Evolutionary conservation across 2,888 invertebrate species (phyloP).

Genomic region (Acanthosepion pharaonis): DNA sequence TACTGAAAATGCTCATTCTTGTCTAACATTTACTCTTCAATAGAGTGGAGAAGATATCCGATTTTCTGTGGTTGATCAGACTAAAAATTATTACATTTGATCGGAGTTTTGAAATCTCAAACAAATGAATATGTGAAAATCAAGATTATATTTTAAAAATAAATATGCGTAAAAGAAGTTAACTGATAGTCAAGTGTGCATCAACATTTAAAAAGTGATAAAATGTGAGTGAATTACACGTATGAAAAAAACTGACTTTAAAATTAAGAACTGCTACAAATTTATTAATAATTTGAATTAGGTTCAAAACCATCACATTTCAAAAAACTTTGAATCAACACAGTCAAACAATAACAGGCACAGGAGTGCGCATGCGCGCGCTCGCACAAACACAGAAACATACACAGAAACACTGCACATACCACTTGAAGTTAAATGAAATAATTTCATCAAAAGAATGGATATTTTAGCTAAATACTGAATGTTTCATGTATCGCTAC

Average conservation of each 20-base stretch:
- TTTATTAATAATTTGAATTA: neutral
- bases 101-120: neutral
- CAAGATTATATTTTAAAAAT: neutral
- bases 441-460: neutral
- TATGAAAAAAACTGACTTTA: neutral
- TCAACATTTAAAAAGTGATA: neutral
- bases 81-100: neutral
- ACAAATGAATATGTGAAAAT: neutral
- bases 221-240: neutral
- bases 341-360: too few relatives aligned
- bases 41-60: neutral
- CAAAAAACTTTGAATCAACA: neutral
- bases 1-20: neutral
- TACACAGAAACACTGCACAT: neutral
- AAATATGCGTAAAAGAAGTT: neutral
- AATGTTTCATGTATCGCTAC: neutral
- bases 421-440: neutral
- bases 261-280: neutral
- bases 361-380: too few relatives aligned
- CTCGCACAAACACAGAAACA: neutral
- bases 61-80: neutral
- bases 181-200: too few relatives aligned
- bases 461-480: neutral
- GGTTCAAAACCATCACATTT: neutral
- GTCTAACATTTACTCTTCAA: neutral